These are phyloP conservation scores for Melanostoma scalare DNA, from an alignment of 2,888 invertebrate species.

Conservation along the genomic window DNA sequence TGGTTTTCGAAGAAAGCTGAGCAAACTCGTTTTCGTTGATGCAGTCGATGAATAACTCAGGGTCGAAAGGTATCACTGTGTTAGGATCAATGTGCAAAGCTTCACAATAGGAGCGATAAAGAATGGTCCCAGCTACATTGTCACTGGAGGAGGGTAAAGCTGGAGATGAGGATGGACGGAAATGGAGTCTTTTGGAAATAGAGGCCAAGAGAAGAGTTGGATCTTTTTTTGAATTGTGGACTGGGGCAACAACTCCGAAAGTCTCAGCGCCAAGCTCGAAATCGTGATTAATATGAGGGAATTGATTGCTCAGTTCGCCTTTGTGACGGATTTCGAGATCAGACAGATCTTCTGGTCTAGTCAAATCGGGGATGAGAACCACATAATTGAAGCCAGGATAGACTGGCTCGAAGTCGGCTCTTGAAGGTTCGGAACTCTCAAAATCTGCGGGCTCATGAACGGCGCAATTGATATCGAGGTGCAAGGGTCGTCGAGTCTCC, in stretches of 20 bases:
- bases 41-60: too few species aligned
- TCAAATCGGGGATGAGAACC: background rate
- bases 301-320: background rate
- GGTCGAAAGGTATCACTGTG: too few species aligned
- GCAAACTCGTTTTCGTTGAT: too few species aligned
- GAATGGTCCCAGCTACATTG: background rate
- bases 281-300: background rate
- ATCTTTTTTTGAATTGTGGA: background rate
- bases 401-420: background rate
- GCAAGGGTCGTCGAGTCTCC: background rate
- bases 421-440: background rate
- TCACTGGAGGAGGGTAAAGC: background rate
- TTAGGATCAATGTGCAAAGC: too few species aligned
- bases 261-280: background rate
- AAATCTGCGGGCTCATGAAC: background rate
- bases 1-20: too few species aligned
- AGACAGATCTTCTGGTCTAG: background rate
- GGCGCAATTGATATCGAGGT: background rate
- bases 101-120: background rate
- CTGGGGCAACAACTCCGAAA: background rate
- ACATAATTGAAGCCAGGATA: constrained; percentile 5
- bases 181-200: background rate
- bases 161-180: background rate
- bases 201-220: background rate
- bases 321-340: background rate